Evolutionary conservation across 1,140 invertebrate genomes (phyloP).

Genomic region (Pseudomyrmex concolor): DNA sequence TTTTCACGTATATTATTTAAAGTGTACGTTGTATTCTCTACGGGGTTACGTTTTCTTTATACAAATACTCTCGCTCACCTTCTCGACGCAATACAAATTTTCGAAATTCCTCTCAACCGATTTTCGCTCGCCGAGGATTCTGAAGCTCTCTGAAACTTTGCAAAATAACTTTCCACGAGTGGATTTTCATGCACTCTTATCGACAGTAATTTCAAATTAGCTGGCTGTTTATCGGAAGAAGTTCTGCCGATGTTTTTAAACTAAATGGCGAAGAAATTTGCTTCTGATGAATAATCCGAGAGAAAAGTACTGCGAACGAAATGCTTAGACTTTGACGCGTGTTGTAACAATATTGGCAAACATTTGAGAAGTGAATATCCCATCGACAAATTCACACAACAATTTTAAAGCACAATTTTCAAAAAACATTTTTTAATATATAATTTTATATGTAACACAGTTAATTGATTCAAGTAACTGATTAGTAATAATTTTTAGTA

Average conservation of each 20-base stretch:
- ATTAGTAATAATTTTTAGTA: background rate
- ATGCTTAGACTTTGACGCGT: background rate
- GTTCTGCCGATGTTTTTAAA: background rate
- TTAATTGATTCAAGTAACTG: background rate
- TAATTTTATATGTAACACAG: background rate
- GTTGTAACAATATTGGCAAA: background rate
- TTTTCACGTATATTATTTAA: slow-evolving; percentile 11
- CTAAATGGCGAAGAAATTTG: slow-evolving; percentile 11
- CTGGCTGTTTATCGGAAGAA: slow-evolving; percentile 6
- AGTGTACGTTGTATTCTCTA: slow-evolving; percentile 1
- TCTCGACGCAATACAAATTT: slow-evolving; percentile 35
- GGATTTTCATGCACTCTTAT: background rate
- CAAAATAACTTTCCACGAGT: slow-evolving; percentile 44
- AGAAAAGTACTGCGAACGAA: background rate
- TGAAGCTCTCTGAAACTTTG: slow-evolving; percentile 25
- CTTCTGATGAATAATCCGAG: background rate
- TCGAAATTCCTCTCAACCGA: slow-evolving; percentile 15
- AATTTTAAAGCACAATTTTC: background rate
- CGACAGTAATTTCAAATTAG: slow-evolving; percentile 53
- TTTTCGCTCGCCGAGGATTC: slow-evolving; percentile 21
- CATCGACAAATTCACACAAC: background rate
- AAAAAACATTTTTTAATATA: background rate
- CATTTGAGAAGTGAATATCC: background rate
- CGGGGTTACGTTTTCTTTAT: slow-evolving; percentile 8
- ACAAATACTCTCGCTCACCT: slow-evolving; percentile 19